phyloP scores from a whole-genome alignment of 1,140 invertebrate species.

The Trachymyrmex cornetzi region DNA sequence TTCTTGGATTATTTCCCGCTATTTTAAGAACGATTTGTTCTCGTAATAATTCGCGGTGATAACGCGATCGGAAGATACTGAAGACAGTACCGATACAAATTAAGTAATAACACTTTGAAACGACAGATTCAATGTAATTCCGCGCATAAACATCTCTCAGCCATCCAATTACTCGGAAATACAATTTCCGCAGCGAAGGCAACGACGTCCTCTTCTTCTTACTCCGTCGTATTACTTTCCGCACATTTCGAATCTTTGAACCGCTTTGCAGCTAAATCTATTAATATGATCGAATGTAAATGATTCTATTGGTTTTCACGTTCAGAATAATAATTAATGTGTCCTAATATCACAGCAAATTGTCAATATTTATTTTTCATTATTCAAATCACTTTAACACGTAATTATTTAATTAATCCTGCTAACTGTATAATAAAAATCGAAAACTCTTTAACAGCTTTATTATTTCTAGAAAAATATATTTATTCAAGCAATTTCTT shows the following conservation, averaged over 20 bases:
- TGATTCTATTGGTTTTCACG: not conserved
- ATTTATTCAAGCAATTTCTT: not conserved
- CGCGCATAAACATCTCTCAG: conserved; percentile 68
- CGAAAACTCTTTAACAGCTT: not conserved
- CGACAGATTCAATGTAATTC: conserved; percentile 68
- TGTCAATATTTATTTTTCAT: not conserved
- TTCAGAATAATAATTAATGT: not conserved
- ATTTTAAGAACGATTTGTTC: conserved; percentile 15
- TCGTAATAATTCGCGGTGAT: conserved; percentile 44
- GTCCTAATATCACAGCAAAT: not conserved
- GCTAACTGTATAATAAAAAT: not conserved
- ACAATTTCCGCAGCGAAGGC: conserved; percentile 61
- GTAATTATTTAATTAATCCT: not conserved
- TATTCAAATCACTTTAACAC: not conserved
- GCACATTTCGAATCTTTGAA: conserved; percentile 30
- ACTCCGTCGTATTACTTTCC: conserved; percentile 1
- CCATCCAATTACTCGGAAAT: conserved; percentile 71
- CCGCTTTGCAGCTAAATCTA: not conserved
- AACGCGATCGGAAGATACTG: conserved; percentile 6
- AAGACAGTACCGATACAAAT: conserved; percentile 65
- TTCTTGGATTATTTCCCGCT: not conserved
- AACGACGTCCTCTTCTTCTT: conserved; percentile 2
- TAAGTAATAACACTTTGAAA: conserved; percentile 69
- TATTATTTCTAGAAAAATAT: not conserved
- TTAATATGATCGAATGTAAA: conserved; percentile 19